Base-by-base conservation (phyloP, 2,113 vertebrate genomes). In the Pedionomus torquatus region DNA sequence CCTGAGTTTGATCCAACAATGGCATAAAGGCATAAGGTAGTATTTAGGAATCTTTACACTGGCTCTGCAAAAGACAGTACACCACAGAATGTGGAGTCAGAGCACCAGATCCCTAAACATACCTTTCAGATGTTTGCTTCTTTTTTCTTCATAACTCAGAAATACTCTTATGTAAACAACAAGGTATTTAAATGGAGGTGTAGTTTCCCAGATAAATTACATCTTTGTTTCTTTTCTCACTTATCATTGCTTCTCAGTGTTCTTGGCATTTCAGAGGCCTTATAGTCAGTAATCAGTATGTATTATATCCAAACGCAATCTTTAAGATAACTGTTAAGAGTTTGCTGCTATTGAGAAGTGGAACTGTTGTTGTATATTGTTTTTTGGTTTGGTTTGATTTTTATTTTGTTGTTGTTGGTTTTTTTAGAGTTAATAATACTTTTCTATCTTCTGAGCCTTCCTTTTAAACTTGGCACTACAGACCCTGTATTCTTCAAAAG, bases 241-340 rank as follows among this genome's bases (percentile, higher is more conserved):
- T 58, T 9, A 6, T 20, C 0, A 0, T 17, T 46, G 31, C 20
- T 82, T 63, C 10, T 4, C 23, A 9, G 25, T 20, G 10, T 58
- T 89, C 12, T 55, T 51, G 72, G 31, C 15, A 37, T 78, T 91
- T 87, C 54, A 71, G 60, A 52, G 77, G 8, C 24, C 0, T 1
- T 77, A 23, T 44, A 51, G 72, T 93, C n/a, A 30, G 28, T 41
- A 83, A 65, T 77, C 41, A 43, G 15, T 0, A 2, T 54, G 17
- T 25, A 20, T 66, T 70, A 25, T 21, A 30, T 41, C n/a, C 82
- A 66, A 95, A 58, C 0, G 5, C 26, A 11, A 64, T 64, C 28
- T 68, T 77, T 54, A 60, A 31, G 19, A 19, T 44, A 66, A 4
- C 14, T 60, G 3, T 49, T 49, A 57, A 51, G 37, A 46, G 25